A percentile compares a stretch with the other conserved stretches of the same genome.
Evolutionary conservation across 2,797 vertebrate genomes (phyloP).

Genomic region (Triplophysa bombifrons): DNA sequence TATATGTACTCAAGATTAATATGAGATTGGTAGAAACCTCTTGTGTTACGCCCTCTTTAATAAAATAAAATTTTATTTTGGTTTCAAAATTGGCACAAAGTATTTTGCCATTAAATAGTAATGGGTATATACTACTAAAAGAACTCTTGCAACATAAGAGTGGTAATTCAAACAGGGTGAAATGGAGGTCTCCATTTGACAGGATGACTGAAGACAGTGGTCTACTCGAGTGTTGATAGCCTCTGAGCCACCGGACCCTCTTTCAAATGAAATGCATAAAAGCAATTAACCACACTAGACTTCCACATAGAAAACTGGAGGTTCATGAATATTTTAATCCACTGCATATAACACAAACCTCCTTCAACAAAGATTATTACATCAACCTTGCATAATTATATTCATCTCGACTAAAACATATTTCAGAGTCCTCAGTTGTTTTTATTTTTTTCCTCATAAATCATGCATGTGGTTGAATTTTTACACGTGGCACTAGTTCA

Average conservation of each 20-base stretch:
- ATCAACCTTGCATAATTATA: slow-evolving; percentile 44
- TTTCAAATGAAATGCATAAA: slow-evolving; percentile 5
- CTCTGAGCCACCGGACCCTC: neutral
- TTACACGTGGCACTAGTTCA: slow-evolving; percentile 29
- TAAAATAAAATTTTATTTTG: too few relatives aligned
- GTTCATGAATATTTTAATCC: slow-evolving; percentile 28
- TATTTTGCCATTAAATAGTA: too few relatives aligned
- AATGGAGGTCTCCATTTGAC: neutral
- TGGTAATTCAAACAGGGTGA: neutral
- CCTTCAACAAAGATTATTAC: slow-evolving; percentile 46
- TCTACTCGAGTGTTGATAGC: neutral
- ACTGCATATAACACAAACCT: slow-evolving; percentile 16
- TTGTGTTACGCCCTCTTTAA: too few relatives aligned
- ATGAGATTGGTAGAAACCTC: too few relatives aligned
- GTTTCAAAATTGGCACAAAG: too few relatives aligned
- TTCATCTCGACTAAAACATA: slow-evolving; percentile 36
- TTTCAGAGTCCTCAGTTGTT: slow-evolving; percentile 39
- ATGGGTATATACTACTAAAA: neutral
- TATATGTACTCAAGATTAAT: too few relatives aligned
- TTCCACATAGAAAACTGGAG: slow-evolving; percentile 29
- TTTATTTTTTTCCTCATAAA: slow-evolving; percentile 46
- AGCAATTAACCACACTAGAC: slow-evolving; percentile 9
- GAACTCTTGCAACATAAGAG: neutral
- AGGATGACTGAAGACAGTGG: neutral
- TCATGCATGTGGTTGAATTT: slow-evolving; percentile 49